Evolutionary conservation across 2,113 vertebrate genomes (phyloP).

Genomic region (Jaculus jaculus): DNA sequence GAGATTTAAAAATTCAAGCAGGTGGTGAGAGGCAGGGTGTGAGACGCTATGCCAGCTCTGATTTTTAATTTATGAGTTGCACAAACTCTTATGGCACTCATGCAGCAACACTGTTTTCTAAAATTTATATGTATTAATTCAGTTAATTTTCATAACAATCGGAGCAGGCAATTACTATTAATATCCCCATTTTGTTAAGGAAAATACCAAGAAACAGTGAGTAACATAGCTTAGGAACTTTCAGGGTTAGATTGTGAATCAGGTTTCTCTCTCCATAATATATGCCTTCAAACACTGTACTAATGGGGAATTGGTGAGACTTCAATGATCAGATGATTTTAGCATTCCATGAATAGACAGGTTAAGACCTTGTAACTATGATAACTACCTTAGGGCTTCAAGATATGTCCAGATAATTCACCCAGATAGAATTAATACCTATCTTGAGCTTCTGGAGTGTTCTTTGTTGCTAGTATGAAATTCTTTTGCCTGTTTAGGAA

Average conservation of each 20-base stretch:
- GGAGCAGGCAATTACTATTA: slow-evolving; percentile 18
- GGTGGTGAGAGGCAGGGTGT: background rate
- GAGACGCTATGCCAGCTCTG: background rate
- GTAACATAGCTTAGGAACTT: slow-evolving; percentile 15
- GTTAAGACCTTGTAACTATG: background rate
- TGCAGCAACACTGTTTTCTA: background rate
- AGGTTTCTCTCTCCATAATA: background rate
- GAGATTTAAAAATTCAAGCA: slow-evolving; percentile 32
- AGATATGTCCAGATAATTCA: background rate
- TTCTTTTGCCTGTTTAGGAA: slow-evolving; percentile 17
- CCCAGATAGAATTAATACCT: slow-evolving; percentile 14
- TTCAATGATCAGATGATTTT: background rate
- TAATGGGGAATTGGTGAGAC: slow-evolving; percentile 14
- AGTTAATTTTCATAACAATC: background rate
- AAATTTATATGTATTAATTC: slow-evolving; percentile 17
- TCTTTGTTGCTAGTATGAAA: background rate
- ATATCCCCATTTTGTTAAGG: slow-evolving; percentile 2
- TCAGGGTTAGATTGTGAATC: slow-evolving; percentile 10
- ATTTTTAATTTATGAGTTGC: slow-evolving; percentile 10
- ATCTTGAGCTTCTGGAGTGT: background rate
- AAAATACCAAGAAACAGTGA: background rate
- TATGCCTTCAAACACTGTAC: background rate
- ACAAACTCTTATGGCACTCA: background rate
- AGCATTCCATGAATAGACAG: background rate
- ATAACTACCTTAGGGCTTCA: background rate